phyloP scores from a whole-genome alignment of 2,113 vertebrate genomes.

The Poeciliopsis retropinna region DNA sequence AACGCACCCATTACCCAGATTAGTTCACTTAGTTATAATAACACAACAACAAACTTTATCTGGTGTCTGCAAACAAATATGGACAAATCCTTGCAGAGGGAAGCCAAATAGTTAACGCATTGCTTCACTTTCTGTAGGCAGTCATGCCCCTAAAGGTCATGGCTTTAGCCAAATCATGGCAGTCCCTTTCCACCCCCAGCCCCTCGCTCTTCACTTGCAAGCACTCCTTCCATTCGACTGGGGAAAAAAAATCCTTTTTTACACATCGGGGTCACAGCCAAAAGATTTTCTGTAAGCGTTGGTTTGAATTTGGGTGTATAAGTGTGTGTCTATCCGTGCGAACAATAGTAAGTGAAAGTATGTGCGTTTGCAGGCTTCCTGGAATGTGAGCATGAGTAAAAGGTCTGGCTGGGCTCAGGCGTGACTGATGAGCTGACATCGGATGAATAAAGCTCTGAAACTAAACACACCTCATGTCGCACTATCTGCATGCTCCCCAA shows the following conservation, averaged over 20 bases:
- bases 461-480: conserved; percentile 39
- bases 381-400: conserved; percentile 61
- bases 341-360: conserved; percentile 17
- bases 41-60: no score
- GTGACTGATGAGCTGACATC: conserved; percentile 61
- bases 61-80: no score
- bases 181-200: conserved; percentile 20
- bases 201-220: conserved; percentile 31
- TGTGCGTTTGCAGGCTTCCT: conserved; percentile 20
- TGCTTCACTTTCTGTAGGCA: conserved; percentile 20
- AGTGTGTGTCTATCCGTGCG: conserved; percentile 17
- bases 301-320: conserved; percentile 14
- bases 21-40: no score
- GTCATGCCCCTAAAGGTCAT: conserved; percentile 24
- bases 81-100: conserved; percentile 9
- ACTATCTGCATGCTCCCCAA: conserved; percentile 31
- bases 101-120: conserved; percentile 36
- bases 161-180: conserved; percentile 39
- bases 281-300: conserved; percentile 7
- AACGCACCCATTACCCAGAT: no score
- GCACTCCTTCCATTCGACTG: conserved; percentile 15
- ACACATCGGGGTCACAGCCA: conserved; percentile 37
- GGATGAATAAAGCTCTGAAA: conserved; percentile 42
- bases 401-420: conserved; percentile 43
- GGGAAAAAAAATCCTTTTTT: conserved; percentile 38